Evolutionary conservation across 2,888 invertebrate species (phyloP).

Genomic region (Deroplatys truncata): DNA sequence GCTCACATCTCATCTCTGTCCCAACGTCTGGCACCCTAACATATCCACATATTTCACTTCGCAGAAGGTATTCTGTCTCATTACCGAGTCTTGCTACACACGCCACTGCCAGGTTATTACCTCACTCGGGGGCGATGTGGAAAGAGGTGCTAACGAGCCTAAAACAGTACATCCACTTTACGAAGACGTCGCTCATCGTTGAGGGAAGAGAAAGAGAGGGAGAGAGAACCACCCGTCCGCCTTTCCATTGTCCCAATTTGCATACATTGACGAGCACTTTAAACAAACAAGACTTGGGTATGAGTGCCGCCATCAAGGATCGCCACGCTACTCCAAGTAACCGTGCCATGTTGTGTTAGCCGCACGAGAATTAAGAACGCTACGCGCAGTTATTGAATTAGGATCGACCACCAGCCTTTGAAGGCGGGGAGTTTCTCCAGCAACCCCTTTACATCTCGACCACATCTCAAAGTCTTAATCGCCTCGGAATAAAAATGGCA

Average conservation of each 20-base stretch:
- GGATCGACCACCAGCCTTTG: not conserved
- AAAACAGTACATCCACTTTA: not conserved
- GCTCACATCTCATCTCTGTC: not conserved
- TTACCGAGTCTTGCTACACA: not conserved
- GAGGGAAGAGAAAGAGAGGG: no score
- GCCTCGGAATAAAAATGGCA: not conserved
- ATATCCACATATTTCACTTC: not conserved
- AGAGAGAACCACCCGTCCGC: not conserved
- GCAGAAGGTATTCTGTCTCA: not conserved
- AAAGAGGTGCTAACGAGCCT: not conserved
- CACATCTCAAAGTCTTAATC: not conserved
- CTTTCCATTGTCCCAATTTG: constrained; percentile 16
- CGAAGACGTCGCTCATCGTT: not conserved
- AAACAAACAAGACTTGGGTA: constrained; percentile 14
- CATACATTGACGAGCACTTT: constrained; percentile 14
- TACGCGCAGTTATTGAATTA: not conserved
- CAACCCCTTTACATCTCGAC: not conserved
- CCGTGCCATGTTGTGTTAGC: not conserved
- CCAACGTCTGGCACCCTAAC: not conserved
- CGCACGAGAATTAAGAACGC: not conserved
- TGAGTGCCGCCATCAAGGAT: not conserved
- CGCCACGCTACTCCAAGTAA: not conserved
- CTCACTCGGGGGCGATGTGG: not conserved
- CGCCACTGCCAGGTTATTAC: not conserved
- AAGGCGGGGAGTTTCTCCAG: not conserved